Percentiles rank a stretch among this genome's conserved stretches.
These are phyloP conservation scores for Epinotia nisella DNA, from an alignment of 2,888 invertebrate species.

Conservation along the genomic window DNA sequence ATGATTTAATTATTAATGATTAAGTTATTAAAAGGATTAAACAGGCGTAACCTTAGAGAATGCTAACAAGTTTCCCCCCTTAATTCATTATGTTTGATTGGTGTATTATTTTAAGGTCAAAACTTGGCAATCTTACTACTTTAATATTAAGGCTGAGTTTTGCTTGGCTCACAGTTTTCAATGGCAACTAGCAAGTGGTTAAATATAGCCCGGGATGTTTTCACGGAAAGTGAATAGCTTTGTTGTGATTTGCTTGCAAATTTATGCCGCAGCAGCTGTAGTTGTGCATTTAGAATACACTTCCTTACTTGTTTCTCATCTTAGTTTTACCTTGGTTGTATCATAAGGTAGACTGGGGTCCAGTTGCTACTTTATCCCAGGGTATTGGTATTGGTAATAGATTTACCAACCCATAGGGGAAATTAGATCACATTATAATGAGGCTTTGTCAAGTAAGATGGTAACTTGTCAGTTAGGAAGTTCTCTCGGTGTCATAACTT, in stretches of 20 bases:
- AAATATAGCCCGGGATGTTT: slow-evolving; percentile 42
- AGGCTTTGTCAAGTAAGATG: not conserved
- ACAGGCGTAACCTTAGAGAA: not conserved
- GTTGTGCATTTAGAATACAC: slow-evolving; percentile 39
- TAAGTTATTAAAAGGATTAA: no score
- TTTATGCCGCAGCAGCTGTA: slow-evolving; percentile 25
- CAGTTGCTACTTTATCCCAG: not conserved
- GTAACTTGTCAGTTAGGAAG: not conserved
- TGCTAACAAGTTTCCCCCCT: not conserved
- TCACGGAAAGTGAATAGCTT: slow-evolving; percentile 18
- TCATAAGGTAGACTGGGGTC: not conserved
- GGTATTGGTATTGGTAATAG: not conserved
- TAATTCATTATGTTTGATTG: not conserved
- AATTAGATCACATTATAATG: not conserved
- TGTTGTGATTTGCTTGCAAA: slow-evolving; percentile 42
- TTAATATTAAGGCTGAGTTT: slow-evolving; percentile 12
- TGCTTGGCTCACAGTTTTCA: not conserved
- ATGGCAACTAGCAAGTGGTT: slow-evolving; percentile 8
- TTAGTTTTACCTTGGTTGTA: not conserved
- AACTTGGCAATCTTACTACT: slow-evolving; percentile 1
- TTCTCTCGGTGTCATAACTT: not conserved
- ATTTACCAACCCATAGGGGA: not conserved
- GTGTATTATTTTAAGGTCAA: not conserved
- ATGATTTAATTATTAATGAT: no score
- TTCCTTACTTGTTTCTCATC: slow-evolving; percentile 6